Conservation (phyloP, 2,888 invertebrate species). For the Tuberolachnus salignus region DNA sequence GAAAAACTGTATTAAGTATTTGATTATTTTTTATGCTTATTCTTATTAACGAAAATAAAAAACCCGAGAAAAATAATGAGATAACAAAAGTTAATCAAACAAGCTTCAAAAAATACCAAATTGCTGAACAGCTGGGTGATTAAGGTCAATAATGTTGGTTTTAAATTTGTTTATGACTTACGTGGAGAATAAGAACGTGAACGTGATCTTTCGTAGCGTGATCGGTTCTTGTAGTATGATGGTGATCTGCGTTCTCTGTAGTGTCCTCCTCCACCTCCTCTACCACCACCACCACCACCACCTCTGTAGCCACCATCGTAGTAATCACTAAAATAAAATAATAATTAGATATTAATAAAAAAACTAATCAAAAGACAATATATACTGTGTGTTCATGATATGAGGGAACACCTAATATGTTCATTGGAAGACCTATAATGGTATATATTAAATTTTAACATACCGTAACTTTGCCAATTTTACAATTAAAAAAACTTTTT, state of each 20-base stretch:
- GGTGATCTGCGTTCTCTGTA: slow-evolving; percentile 69
- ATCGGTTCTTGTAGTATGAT: slow-evolving; percentile 72
- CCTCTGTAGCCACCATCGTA: slow-evolving; percentile 63
- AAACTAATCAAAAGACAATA: too few species aligned
- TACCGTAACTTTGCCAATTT: too few species aligned
- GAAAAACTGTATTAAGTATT: slow-evolving; percentile 56
- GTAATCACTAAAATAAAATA: slow-evolving; percentile 42
- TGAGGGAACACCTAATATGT: too few species aligned
- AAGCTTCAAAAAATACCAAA: slow-evolving; percentile 41
- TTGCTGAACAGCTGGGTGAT: slow-evolving; percentile 34
- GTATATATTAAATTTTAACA: too few species aligned
- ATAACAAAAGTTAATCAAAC: slow-evolving; percentile 38
- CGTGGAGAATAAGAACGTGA: slow-evolving; percentile 80
- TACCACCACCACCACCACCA: slow-evolving; percentile 63
- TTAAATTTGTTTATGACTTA: slow-evolving; percentile 66
- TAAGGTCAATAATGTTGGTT: slow-evolving; percentile 56
- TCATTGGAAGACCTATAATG: too few species aligned
- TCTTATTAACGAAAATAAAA: slow-evolving; percentile 27
- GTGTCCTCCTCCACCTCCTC: slow-evolving; percentile 62
- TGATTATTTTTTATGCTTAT: slow-evolving; percentile 48
- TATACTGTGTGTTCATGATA: too few species aligned
- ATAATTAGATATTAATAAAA: too few species aligned
- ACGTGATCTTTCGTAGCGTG: slow-evolving; percentile 73
- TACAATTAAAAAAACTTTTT: too few species aligned
- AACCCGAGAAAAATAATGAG: slow-evolving; percentile 50